These are phyloP conservation scores for Drosophila subsilvestris DNA, from an alignment of 2,888 invertebrate species.

Conservation along the genomic window DNA sequence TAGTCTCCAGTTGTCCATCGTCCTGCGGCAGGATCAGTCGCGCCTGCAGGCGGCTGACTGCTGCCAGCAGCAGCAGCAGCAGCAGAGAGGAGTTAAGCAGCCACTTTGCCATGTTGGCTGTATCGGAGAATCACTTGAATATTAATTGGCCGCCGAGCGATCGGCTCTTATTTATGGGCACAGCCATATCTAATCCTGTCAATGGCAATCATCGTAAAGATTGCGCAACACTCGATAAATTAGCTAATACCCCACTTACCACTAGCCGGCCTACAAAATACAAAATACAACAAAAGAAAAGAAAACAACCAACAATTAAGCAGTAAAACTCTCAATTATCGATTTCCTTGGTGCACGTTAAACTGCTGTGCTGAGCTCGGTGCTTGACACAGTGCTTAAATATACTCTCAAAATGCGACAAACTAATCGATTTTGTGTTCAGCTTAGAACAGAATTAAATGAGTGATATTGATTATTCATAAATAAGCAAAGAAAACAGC, in stretches of 20 bases:
- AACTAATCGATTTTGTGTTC: too few species aligned
- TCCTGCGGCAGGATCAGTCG: slow-evolving; percentile 28
- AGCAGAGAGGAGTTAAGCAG: slow-evolving; percentile 33
- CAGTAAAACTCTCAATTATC: slow-evolving; percentile 25
- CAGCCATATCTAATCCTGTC: slow-evolving; percentile 48
- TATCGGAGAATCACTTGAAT: slow-evolving; percentile 11
- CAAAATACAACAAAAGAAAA: too few species aligned
- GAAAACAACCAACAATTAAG: neutral
- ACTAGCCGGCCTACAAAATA: neutral
- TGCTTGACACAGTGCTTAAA: neutral
- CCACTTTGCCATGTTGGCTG: slow-evolving; percentile 55
- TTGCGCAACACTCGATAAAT: slow-evolving; percentile 37
- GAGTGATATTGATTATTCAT: too few species aligned
- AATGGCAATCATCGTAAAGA: slow-evolving; percentile 50
- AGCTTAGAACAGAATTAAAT: too few species aligned
- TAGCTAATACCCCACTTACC: slow-evolving; percentile 18
- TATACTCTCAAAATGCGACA: neutral
- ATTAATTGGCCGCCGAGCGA: slow-evolving; percentile 18
- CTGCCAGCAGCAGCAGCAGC: slow-evolving; percentile 31
- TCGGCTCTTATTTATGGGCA: slow-evolving; percentile 50
- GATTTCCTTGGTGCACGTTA: neutral
- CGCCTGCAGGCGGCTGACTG: slow-evolving; percentile 50
- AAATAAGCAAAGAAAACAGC: too few species aligned
- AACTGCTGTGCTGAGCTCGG: neutral
- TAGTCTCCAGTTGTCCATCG: slow-evolving; percentile 52